Conservation (phyloP, 2,797 vertebrate species). For the Moxostoma hubbsi region DNA sequence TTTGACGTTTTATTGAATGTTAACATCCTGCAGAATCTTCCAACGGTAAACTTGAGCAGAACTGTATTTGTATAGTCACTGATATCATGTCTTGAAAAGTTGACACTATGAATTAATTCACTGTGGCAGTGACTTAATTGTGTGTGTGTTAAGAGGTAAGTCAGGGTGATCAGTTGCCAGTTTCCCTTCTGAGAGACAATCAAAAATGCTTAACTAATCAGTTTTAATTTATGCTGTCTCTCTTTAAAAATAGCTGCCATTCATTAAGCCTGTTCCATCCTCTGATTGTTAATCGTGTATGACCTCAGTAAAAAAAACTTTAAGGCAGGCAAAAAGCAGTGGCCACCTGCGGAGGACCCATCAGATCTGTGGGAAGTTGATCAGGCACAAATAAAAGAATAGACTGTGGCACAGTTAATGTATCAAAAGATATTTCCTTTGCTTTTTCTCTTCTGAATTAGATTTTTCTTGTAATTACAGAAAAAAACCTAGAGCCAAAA, state of each 20-base stretch:
- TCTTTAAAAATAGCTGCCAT: constrained; percentile 21
- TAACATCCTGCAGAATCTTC: too few relatives aligned
- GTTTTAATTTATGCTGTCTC: constrained; percentile 59
- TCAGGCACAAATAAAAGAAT: constrained; percentile 50
- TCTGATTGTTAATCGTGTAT: constrained; percentile 29
- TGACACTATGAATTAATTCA: neutral
- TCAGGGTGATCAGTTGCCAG: constrained; percentile 8
- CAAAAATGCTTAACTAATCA: constrained; percentile 67
- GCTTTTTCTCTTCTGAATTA: constrained; percentile 9
- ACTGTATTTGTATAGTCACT: too few relatives aligned
- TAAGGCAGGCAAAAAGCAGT: constrained; percentile 48
- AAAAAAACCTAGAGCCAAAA: neutral
- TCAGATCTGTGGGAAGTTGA: constrained; percentile 63
- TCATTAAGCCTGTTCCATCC: constrained; percentile 59
- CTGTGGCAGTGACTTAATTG: neutral
- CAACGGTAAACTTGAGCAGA: too few relatives aligned
- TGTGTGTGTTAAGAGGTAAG: constrained; percentile 11
- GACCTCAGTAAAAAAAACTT: constrained; percentile 20
- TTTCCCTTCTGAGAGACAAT: constrained; percentile 36
- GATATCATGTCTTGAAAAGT: constrained; percentile 37
- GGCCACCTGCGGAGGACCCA: constrained; percentile 62
- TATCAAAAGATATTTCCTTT: constrained; percentile 38
- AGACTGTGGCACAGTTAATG: constrained; percentile 56
- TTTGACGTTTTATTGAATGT: too few relatives aligned
- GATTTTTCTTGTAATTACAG: constrained; percentile 15